Conservation (phyloP, 2,797 vertebrate species). For the Harpagifer antarcticus region DNA sequence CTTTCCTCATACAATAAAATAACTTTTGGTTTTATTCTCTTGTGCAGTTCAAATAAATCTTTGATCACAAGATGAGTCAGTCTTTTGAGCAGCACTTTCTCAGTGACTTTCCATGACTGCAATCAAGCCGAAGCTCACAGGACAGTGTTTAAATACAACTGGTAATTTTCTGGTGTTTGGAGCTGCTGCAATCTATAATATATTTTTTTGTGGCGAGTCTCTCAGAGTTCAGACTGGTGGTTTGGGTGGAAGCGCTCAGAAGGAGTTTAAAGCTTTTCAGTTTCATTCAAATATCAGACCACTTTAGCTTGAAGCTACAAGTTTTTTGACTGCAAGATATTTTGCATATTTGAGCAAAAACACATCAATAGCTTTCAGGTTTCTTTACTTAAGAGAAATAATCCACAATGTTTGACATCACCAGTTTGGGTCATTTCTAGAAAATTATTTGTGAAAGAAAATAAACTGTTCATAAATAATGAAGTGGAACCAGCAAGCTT, state of each 20-base stretch:
- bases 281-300: constrained; percentile 37
- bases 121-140: constrained; percentile 63
- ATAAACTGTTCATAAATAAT: constrained; percentile 26
- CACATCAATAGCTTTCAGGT: neutral
- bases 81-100: constrained; percentile 27
- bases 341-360: constrained; percentile 1
- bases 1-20: neutral
- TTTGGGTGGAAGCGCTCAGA: constrained; percentile 76
- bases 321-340: constrained; percentile 38
- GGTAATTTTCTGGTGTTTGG: constrained; percentile 86
- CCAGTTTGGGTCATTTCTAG: neutral
- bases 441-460: constrained; percentile 8
- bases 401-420: neutral
- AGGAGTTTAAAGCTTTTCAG: constrained; percentile 44
- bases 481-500: constrained; percentile 16
- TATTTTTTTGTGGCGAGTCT: constrained; percentile 60
- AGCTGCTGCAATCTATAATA: constrained; percentile 80
- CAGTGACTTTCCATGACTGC: constrained; percentile 57
- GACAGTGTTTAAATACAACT: constrained; percentile 84
- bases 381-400: constrained; percentile 18
- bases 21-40: neutral
- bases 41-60: neutral
- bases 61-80: neutral
- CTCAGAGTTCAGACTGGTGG: constrained; percentile 76
- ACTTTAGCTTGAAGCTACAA: constrained; percentile 11